Base-by-base conservation (phyloP, 2,113 vertebrate species). In the Bos javanicus region DNA sequence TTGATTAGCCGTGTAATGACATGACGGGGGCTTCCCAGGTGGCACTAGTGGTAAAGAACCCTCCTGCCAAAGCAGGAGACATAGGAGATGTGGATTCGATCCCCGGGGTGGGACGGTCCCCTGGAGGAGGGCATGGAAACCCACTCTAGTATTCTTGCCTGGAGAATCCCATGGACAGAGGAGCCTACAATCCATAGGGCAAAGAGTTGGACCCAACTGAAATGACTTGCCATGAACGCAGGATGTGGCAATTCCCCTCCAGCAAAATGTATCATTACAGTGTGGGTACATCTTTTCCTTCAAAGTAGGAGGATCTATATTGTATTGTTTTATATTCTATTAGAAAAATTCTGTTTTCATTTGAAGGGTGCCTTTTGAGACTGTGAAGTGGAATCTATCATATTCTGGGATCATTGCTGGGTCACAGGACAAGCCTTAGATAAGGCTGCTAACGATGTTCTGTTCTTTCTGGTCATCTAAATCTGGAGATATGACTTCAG, bases 211-310 rank as follows among this genome's bases (percentile, higher is more conserved):
- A 39, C 10, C 9, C n/a, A 76, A 43, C 36, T 39, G 71, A 76
- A 76, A 25, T 43, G 23, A 43, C 71, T 76, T 43, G 36, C 11
- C 23, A 26, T 14, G 36, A 25, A 43, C 1, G 6, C 36, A 76
- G 21, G 71, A 76, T 76, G 36, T 3, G 80, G 15, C 3, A 80
- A 11, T 46, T 83, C 5, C 26, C 23, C 36, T 50, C 9, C 25
- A 39, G 8, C 14, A 50, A 15, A 16, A 25, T 0, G 0, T 57
- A 56, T 11, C 8, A 19, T 71, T 80, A 21, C 1, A 78, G 3
- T 33, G 2, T 64, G 10, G 3, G 16, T 76, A 10, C 21, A 46
- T 46, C 5, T 67, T 85, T 23, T 78, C 0, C 23, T 30, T 89
- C 21, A 48, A 12, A 28, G 1, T 25, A 46, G 83, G 52, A 23